A percentile compares a stretch with the other conserved stretches of the same genome.
Evolutionary conservation across 2,113 vertebrate genomes (phyloP).

Genomic region (Grus americana): DNA sequence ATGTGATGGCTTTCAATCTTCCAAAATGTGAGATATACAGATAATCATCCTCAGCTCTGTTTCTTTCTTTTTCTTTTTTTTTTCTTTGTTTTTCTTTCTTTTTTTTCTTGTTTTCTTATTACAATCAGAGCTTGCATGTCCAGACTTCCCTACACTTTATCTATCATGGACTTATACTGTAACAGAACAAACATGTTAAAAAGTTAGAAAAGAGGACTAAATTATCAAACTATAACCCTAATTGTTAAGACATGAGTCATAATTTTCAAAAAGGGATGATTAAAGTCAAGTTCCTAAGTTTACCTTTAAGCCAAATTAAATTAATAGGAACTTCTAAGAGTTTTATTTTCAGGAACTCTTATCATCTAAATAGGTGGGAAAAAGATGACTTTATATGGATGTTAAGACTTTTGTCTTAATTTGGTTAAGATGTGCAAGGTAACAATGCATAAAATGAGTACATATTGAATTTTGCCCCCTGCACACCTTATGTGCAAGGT

Average conservation of each 20-base stretch:
- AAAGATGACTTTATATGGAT: not conserved
- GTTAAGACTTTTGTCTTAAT: not conserved
- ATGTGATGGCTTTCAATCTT: not conserved
- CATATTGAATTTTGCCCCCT: not conserved
- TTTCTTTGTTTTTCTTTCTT: too few species aligned
- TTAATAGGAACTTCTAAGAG: not conserved
- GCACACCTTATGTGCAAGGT: not conserved
- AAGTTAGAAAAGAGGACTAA: not conserved
- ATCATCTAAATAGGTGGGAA: not conserved
- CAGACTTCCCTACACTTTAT: not conserved
- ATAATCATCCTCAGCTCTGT: not conserved
- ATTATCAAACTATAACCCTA: not conserved
- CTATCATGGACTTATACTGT: not conserved
- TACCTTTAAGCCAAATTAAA: not conserved
- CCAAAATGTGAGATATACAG: not conserved
- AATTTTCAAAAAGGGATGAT: not conserved
- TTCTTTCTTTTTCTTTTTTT: too few species aligned
- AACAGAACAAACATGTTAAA: not conserved
- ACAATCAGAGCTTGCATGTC: not conserved
- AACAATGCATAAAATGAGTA: not conserved
- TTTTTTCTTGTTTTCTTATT: not conserved
- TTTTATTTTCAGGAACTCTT: not conserved
- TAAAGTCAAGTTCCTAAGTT: not conserved
- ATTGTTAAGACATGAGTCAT: not conserved
- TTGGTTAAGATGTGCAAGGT: not conserved